phyloP scores from a whole-genome alignment of 2,113 vertebrate genomes.

The Paraplagusia blochii region DNA sequence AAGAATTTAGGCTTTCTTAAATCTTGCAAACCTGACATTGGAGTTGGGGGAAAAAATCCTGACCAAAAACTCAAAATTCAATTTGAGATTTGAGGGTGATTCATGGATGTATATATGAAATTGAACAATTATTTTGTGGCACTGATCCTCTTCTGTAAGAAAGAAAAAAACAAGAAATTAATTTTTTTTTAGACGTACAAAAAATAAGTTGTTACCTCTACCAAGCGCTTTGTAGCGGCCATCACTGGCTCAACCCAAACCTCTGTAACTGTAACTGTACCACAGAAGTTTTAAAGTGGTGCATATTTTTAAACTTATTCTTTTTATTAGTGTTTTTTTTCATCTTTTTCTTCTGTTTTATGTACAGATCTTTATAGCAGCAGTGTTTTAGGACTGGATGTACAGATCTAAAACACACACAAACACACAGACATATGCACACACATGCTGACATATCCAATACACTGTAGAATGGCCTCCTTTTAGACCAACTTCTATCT shows the following conservation, averaged over 20 bases:
- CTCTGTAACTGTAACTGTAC: slow-evolving; percentile 42
- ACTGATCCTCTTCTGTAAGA: neutral
- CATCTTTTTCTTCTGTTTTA: slow-evolving; percentile 21
- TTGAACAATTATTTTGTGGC: no score
- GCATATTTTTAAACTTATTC: slow-evolving; percentile 6
- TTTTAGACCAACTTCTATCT: slow-evolving; percentile 64
- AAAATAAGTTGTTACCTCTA: slow-evolving; percentile 53
- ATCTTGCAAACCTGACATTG: no score
- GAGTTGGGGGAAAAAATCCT: no score
- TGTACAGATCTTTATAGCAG: slow-evolving; percentile 39
- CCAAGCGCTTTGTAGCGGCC: slow-evolving; percentile 72
- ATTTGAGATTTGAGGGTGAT: no score
- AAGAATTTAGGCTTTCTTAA: no score
- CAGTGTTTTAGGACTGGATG: slow-evolving; percentile 49
- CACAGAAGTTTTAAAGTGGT: slow-evolving; percentile 28
- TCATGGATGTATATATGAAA: no score
- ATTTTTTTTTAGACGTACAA: neutral
- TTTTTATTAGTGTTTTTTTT: slow-evolving; percentile 10
- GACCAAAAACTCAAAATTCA: no score
- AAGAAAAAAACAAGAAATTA: slow-evolving; percentile 7
- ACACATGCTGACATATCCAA: slow-evolving; percentile 44
- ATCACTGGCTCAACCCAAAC: slow-evolving; percentile 55
- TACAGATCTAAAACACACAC: slow-evolving; percentile 45
- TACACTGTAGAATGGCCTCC: slow-evolving; percentile 56
- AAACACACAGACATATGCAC: slow-evolving; percentile 11